Evolutionary conservation across 2,113 vertebrate species (phyloP).

Genomic region (Orthonyx spaldingii): DNA sequence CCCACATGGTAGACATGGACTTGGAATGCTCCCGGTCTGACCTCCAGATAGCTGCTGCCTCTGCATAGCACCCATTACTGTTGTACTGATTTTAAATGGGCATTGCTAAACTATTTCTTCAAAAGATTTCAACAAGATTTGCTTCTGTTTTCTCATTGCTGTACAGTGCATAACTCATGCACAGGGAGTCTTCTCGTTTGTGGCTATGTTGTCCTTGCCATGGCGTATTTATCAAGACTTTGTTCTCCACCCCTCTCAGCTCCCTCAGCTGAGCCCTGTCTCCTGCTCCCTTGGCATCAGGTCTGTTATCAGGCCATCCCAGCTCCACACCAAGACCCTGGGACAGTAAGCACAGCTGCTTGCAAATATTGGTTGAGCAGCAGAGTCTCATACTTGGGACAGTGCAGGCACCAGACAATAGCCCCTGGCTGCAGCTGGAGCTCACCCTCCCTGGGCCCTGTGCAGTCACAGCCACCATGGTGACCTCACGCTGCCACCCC

Average conservation of each 20-base stretch:
- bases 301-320: background rate
- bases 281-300: background rate
- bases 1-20: rapidly evolving
- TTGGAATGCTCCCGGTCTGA: background rate
- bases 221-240: rapidly evolving
- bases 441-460: rapidly evolving
- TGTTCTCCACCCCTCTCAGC: background rate
- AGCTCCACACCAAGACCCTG: background rate
- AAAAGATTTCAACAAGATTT: background rate
- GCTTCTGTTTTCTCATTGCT: background rate
- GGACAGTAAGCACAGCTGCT: background rate
- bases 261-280: background rate
- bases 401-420: background rate
- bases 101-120: background rate
- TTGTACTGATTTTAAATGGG: background rate
- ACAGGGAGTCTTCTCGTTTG: background rate
- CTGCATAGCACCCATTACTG: background rate
- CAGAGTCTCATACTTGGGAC: background rate
- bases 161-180: rapidly evolving
- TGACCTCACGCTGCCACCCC: background rate
- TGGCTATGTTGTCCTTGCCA: background rate
- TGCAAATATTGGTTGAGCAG: background rate
- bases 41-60: background rate
- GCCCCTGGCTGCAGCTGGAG: background rate
- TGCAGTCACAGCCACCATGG: rapidly evolving